Base-by-base conservation (phyloP, 2,888 invertebrate species). In the Eristalis arbustorum region DNA sequence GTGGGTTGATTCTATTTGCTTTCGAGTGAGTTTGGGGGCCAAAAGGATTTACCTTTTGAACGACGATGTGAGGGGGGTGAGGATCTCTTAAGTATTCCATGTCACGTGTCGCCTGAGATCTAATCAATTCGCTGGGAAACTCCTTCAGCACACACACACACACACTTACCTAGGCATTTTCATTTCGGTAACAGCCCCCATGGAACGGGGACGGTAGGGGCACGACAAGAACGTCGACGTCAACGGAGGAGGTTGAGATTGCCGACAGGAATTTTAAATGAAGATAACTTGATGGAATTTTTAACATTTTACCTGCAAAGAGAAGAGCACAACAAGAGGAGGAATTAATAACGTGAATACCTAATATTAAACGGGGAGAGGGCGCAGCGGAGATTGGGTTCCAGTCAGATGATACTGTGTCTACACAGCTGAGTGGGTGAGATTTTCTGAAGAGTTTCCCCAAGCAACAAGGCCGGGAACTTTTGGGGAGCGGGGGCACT, bases 71-170 rank as follows among this genome's bases (percentile, higher is more conserved):
- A n/a, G n/a, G n/a, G n/a, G n/a, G n/a, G n/a, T n/a, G 81, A 74
- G 78, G 71, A 78, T 83, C 74, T 87, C 67, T 71, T 84, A 78
- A 87, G 87, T 78, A 63, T 83, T 66, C 71, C 78, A 74, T 78
- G 82, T 87, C 82, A 87, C 87, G 87, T 87, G 87, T 83, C 71
- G 74, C 77, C 62, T 72, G 74, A 75, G 87, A 87, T 87, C 83
- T 87, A 78, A 87, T 87, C 87, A 87, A 87, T 87, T 87, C 75
- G 71, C 73, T 78, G 76, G 67, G 3, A 67, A 82, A 64, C n/a
- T 67, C 23, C 37, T 37, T 57, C 34, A 56, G 66, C 2, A 40
- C 34, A 25, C 14, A 57, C 22, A 37, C 37, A 69, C 2, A 40
- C 34, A 25, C 14, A 57, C 22, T 56, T 56, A 56, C 69, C 56